These are phyloP conservation scores for Lomographa bimaculata DNA, from an alignment of 2,888 invertebrate genomes.

Conservation along the genomic window DNA sequence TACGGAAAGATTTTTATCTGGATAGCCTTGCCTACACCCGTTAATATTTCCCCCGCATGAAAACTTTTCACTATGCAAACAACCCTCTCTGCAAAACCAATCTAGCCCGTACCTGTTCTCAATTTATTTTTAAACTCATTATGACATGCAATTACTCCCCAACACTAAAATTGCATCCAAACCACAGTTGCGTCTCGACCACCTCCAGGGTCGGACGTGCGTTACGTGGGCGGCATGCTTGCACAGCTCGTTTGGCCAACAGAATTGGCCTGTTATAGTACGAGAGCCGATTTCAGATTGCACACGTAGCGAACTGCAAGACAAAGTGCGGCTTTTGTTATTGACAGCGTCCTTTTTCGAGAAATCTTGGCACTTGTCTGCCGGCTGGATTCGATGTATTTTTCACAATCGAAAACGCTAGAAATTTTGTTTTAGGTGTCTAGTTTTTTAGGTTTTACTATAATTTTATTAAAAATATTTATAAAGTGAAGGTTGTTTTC, in stretches of 20 bases:
- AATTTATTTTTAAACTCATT: slow-evolving; percentile 28
- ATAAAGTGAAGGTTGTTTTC: too few species aligned
- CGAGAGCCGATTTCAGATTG: slow-evolving; percentile 58
- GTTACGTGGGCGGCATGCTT: slow-evolving; percentile 60
- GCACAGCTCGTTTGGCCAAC: slow-evolving; percentile 55
- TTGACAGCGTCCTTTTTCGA: slow-evolving; percentile 38
- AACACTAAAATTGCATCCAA: slow-evolving; percentile 32
- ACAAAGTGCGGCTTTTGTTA: slow-evolving; percentile 56
- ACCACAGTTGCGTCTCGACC: slow-evolving; percentile 34
- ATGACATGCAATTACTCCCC: slow-evolving; percentile 28
- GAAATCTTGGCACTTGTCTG: slow-evolving; percentile 42
- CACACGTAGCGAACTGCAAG: slow-evolving; percentile 59
- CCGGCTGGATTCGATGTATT: slow-evolving; percentile 11
- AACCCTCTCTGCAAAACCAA: slow-evolving; percentile 1
- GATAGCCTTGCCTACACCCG: too few species aligned
- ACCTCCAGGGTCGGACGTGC: slow-evolving; percentile 42
- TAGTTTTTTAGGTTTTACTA: neutral
- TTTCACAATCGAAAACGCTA: too few species aligned
- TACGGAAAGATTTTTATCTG: too few species aligned
- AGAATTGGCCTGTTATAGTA: slow-evolving; percentile 55
- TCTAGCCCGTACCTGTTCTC: slow-evolving; percentile 1
- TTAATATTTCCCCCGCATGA: too few species aligned
- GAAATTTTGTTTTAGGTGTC: slow-evolving; percentile 1
- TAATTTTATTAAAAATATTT: neutral
- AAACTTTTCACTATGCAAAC: neutral